Percentiles rank a stretch among this genome's conserved stretches.
phyloP scores from a whole-genome alignment of 2,797 vertebrate species.

The Echiichthys vipera region DNA sequence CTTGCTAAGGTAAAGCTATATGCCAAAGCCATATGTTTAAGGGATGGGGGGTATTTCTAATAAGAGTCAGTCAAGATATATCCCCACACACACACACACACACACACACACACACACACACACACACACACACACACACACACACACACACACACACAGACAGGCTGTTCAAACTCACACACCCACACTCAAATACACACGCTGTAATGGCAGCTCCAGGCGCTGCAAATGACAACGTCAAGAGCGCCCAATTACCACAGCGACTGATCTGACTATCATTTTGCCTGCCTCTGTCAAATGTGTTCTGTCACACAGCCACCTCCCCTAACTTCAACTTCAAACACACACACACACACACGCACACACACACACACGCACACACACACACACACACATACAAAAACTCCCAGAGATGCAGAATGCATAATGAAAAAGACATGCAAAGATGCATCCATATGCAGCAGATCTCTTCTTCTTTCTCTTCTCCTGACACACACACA shows the following conservation, averaged over 20 bases:
- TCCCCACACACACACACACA: slow-evolving; percentile 21
- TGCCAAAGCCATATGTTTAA: slow-evolving; percentile 19
- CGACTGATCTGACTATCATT: slow-evolving; percentile 73
- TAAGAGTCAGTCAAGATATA: slow-evolving; percentile 35
- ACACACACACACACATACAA: slow-evolving; percentile 12
- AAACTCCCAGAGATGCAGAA: slow-evolving; percentile 32
- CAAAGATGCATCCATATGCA: slow-evolving; percentile 38
- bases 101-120: slow-evolving; percentile 18
- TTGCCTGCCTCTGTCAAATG: slow-evolving; percentile 67
- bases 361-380: neutral
- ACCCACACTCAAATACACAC: slow-evolving; percentile 16
- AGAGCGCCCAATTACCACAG: slow-evolving; percentile 76
- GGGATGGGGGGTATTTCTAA: slow-evolving; percentile 16
- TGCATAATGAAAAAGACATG: slow-evolving; percentile 52
- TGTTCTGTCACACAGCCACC: slow-evolving; percentile 48
- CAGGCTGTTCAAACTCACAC: slow-evolving; percentile 2
- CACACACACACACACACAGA: slow-evolving; percentile 41
- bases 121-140: slow-evolving; percentile 16
- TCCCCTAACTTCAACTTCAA: slow-evolving; percentile 34
- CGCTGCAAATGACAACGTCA: slow-evolving; percentile 70
- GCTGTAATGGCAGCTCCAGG: slow-evolving; percentile 68
- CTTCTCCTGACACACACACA: slow-evolving; percentile 35
- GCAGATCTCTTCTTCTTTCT: slow-evolving; percentile 31
- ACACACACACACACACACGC: slow-evolving; percentile 18
- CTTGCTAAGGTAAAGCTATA: slow-evolving; percentile 1